Evolutionary conservation across 2,113 vertebrate species (phyloP), one percentile per base, ranked within the genome.

Genomic region (Cyanoramphus novaezelandiae): DNA sequence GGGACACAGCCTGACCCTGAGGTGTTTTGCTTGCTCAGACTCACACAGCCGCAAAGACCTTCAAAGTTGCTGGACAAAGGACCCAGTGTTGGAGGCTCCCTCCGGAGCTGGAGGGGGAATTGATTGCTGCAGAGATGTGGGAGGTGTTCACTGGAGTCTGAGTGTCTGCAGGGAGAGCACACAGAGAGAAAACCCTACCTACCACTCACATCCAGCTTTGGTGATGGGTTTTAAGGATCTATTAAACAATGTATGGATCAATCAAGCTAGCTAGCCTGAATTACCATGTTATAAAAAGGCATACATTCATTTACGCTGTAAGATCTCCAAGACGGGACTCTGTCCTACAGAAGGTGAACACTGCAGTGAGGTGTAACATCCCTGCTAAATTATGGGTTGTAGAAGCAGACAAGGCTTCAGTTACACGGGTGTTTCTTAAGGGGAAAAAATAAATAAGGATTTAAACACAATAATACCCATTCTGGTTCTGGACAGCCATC

Each of bases 241-340:
- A 0, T 39, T 35, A 60, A 46, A 33, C 4, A 23, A 4, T 4
- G 1, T 6, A 6, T 24, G 44, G 62, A 25, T 52, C 4, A 3
- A 28, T 17, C 16, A 23, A 75, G 16, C 39, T 41, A 86, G 49
- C 2, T 24, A 28, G 8, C 7, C 82, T 19, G 53, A 86, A 74
- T 63, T 13, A 41, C 9, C 33, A 41, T 5, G 13, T 24, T 65
- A 10, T 10, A 43, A 63, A 83, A 75, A 46, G 20, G 7, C 7
- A 60, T 0, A 3, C 1, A 2, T 37, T 55, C 10, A 62, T 62
- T 93, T 49, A 62, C 74, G 18, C 24, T 50, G 27, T 23, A 76
- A 65, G 31, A 3, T 69, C 7, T n/a, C 41, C 18, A 28, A 46
- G 27, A 33, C 1, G 19, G 14, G 15, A 21, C 7, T n/a, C 23